Evolutionary conservation across 2,797 vertebrate species (phyloP), one percentile per base, ranked within the genome.

Genomic region (Hippopotamyrus pictus): DNA sequence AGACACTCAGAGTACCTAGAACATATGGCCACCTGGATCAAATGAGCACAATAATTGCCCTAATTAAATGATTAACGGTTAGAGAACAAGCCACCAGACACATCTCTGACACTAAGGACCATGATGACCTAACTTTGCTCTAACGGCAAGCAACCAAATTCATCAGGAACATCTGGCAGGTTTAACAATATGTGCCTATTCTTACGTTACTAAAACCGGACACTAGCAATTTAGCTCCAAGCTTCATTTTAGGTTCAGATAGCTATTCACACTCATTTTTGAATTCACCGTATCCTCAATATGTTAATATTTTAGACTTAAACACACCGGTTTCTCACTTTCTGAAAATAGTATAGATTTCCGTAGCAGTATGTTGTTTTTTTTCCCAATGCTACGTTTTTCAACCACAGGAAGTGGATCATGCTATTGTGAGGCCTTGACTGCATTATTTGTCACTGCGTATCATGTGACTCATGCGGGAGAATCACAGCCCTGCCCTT

Each of bases 401-500:
- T 59, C 11, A 54, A 51, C 17, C 51, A 50, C 79, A 65, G 79
- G 65, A 89, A 84, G 79, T 84, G 59, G 79, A 57, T 65, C 54
- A 29, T 46, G 37, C 76, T 65, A 41, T 59, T 89, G 79, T 89
- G 76, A 57, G 48, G 88, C 17, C 3, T 83, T 59, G 76, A 54
- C 88, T 83, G 51, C 12, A 37, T 57, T 85, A 89, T 89, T 48
- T 62, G 88, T 89, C 88, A 59, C 6, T 5, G 79, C 14, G 5
- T 7, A 19, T 59, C 79, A 85, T 48, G 79, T 89, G 88, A 89
- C 33, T 84, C 76, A 89, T 50, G 51, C 53, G 22, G 22, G 79
- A 84, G 79, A 59, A 59, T 84, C 53, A 3, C 57, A 6, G 33
- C 9, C 6, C 53, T 59, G 86, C 53, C 86, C 86, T 87, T 57